Percentiles rank a stretch among this genome's conserved stretches.
These are phyloP conservation scores for Cheilosia vulpina DNA, from an alignment of 2,888 invertebrate genomes.

Conservation along the genomic window DNA sequence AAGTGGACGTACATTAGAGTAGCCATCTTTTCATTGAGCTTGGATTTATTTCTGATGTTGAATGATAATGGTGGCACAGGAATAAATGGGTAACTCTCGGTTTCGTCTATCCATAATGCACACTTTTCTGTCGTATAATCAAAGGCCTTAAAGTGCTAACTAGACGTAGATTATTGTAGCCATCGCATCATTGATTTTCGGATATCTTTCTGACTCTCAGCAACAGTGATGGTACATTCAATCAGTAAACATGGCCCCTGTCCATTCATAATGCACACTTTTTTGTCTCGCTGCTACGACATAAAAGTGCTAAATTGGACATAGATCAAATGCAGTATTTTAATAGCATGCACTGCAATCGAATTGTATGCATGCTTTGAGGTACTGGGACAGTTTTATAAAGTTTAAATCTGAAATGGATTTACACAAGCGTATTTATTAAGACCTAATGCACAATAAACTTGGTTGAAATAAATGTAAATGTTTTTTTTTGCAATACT, in stretches of 20 bases:
- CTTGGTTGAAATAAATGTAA: no score
- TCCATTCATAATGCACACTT: constrained; percentile 59
- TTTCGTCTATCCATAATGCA: constrained; percentile 50
- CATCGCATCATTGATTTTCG: constrained; percentile 25
- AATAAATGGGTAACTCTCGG: neutral
- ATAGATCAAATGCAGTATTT: constrained; percentile 46
- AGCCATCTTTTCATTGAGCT: neutral
- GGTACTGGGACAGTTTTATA: constrained; percentile 39
- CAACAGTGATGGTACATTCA: constrained; percentile 11
- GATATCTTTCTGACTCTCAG: neutral
- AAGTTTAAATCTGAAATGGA: neutral
- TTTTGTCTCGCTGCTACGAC: neutral
- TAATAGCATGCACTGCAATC: constrained; percentile 29
- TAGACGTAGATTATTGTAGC: constrained; percentile 43
- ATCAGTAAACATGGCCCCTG: neutral
- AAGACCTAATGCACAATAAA: no score
- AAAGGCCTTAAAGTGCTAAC: constrained; percentile 49
- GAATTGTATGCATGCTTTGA: constrained; percentile 40
- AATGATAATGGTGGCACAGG: constrained; percentile 16
- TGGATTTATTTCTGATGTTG: neutral
- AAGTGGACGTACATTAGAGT: constrained; percentile 29
- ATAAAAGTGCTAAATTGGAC: constrained; percentile 60
- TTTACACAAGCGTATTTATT: neutral
- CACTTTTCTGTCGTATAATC: constrained; percentile 37
- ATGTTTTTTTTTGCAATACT: no score